phyloP scores from a whole-genome alignment of 2,888 invertebrate species.

The Trissolcus brochymenae region DNA sequence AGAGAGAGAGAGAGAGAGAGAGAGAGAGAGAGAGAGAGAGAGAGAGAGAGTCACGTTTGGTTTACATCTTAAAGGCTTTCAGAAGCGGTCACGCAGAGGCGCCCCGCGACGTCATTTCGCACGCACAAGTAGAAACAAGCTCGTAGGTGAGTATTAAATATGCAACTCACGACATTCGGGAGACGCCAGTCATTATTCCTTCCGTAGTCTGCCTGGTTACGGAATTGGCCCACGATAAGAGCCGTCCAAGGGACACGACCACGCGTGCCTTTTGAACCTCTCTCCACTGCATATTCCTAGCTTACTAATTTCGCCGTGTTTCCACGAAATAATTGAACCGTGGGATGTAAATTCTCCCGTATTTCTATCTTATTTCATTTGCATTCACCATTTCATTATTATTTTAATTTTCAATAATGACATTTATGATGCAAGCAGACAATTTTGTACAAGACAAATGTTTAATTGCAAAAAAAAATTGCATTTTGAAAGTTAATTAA shows the following conservation, averaged over 20 bases:
- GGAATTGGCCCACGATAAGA: slow-evolving; percentile 23
- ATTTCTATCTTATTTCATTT: too few relatives aligned
- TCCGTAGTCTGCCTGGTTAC: slow-evolving; percentile 62
- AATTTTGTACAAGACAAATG: too few relatives aligned
- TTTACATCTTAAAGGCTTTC: slow-evolving; percentile 4
- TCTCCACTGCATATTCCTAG: slow-evolving; percentile 27
- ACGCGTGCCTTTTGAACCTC: slow-evolving; percentile 24
- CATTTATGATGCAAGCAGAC: too few relatives aligned
- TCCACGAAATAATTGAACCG: slow-evolving; percentile 32
- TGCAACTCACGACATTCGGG: slow-evolving; percentile 71
- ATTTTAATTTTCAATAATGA: too few relatives aligned
- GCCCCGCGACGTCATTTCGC: slow-evolving; percentile 56
- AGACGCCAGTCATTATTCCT: slow-evolving; percentile 71
- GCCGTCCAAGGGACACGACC: slow-evolving; percentile 23
- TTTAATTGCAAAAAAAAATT: too few relatives aligned
- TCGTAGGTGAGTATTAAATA: slow-evolving; percentile 67
- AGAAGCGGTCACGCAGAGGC: slow-evolving; percentile 36
- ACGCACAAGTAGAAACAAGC: slow-evolving; percentile 62
- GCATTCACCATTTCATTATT: too few relatives aligned
- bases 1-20: too few relatives aligned
- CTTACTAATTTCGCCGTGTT: slow-evolving; percentile 36
- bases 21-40: too few relatives aligned
- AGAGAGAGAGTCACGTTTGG: too few relatives aligned
- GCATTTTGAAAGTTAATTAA: background rate
- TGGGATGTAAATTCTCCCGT: slow-evolving; percentile 6